Base-by-base conservation (phyloP, 2,113 vertebrate genomes). In the Hippocampus mohnikei region DNA sequence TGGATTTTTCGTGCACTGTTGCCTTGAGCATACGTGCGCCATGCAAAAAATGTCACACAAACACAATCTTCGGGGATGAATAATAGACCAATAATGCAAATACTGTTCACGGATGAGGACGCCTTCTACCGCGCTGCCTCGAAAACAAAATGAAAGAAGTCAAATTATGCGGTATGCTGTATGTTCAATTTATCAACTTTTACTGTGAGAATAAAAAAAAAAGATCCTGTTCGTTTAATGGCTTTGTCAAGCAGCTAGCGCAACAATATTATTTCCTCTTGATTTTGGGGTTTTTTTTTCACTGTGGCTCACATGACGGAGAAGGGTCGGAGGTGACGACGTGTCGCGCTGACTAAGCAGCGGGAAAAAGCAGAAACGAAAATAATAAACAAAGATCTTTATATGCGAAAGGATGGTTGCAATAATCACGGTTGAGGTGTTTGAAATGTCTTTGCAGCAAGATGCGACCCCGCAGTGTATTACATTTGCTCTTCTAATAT, bases 331-430 rank as follows among this genome's bases (percentile, higher is more conserved):
- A 77, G 79, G 78, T 83, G 50, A 74, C 73, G 60, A 83, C 70
- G 71, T 1, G 65, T 66, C 64, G 41, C 71, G 85, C 77, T 60
- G 44, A 68, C 71, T 73, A 81, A 82, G 84, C 82, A 3, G 16
- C 12, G 3, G 6, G 4, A 13, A 70, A 85, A 88, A 86, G 78
- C 71, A 83, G 86, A 88, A 89, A 85, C 75, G 79, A 84, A 79
- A 87, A 85, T 46, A 70, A 81, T 13, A 79, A 84, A 81, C 72
- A 85, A 83, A 75, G 48, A 71, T 50, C 6, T 67, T 29, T 33
- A 25, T 15, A 68, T 42, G 64, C 59, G 1, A 1, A n/a, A 33
- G n/a, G 58, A 64, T 18, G 6, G 2, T 9, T 0, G 2, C 2
- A 25, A 59, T 37, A 52, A 11, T 15, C 7, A 0, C 50, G 0